Percentiles rank a stretch among this genome's conserved stretches.
Evolutionary conservation across 1,140 invertebrate species (phyloP).

Genomic region (Penaeus vannamei): DNA sequence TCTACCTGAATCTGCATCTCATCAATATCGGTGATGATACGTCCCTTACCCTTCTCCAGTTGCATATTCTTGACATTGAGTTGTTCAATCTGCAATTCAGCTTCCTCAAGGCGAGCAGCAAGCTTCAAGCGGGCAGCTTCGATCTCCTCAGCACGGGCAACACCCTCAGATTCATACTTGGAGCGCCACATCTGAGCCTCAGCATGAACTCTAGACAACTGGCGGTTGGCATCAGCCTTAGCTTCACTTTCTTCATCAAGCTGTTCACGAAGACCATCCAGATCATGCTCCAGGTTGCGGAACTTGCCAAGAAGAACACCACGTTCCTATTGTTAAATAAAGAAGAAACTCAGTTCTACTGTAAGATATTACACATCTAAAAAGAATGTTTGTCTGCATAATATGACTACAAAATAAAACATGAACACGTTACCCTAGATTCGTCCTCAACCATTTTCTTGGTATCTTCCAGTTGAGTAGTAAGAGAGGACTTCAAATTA

Average conservation of each 20-base stretch:
- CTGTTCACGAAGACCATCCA: constrained; percentile 53
- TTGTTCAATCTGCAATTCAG: constrained; percentile 52
- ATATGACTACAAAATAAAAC: neutral
- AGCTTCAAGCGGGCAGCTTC: constrained; percentile 48
- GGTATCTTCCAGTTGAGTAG: constrained; percentile 76
- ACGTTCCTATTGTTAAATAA: constrained; percentile 56
- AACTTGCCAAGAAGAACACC: constrained; percentile 69
- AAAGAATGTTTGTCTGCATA: neutral
- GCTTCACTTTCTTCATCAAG: constrained; percentile 73
- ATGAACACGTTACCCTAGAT: constrained; percentile 60
- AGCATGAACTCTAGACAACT: constrained; percentile 28
- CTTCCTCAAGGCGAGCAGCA: constrained; percentile 48
- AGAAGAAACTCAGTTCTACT: neutral
- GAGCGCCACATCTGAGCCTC: constrained; percentile 56
- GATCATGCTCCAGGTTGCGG: constrained; percentile 55
- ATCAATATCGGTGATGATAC: constrained; percentile 77
- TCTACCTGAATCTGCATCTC: constrained; percentile 76
- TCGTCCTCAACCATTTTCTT: constrained; percentile 83
- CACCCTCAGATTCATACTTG: constrained; percentile 44
- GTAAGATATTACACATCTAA: neutral
- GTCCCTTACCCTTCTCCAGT: constrained; percentile 77
- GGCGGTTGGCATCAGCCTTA: constrained; percentile 74
- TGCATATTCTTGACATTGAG: constrained; percentile 66
- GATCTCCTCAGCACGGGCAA: constrained; percentile 46
- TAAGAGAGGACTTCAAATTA: constrained; percentile 73